Base-by-base conservation (phyloP, 2,888 invertebrate genomes). In the Papilio demoleus region DNA sequence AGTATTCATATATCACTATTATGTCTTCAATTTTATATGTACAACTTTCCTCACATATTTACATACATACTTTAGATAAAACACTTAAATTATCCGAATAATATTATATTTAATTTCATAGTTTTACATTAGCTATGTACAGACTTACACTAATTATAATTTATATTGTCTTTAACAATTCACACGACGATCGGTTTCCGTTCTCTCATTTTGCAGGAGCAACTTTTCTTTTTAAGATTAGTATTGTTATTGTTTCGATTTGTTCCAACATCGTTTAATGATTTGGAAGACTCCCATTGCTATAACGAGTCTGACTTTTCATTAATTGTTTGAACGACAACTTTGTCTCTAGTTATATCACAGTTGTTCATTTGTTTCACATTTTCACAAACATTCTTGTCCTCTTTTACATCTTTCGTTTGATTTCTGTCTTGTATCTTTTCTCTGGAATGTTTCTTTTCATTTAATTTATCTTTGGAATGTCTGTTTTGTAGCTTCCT, bases 181-280 rank as follows among this genome's bases (percentile, higher is more conserved):
- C 77, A 90, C 27, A 90, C 92, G 68, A 92, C 75, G 27, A 92
- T 84, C 0, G 92, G 92, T 75, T 85, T 87, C n/a, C 92, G 75
- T 72, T 85, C 88, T 65, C 85, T 87, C 63, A 87, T 74, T 77
- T 84, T 90, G 78, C 92, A 92, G 34, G 92, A 92, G 74, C 92
- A 92, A 75, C 87, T 88, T 75, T 90, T 90, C 74, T 88, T 88
- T 73, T 83, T 79, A 76, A 81, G 80, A 70, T 72, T 72, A 62
- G 82, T 81, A 70, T 82, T 85, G 75, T 82, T 86, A 67, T 82
- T 83, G 66, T 81, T 84, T 65, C 75, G 81, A 45, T 73, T 77
- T 71, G 78, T 71, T 59, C 67, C 80, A 64, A 84, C 84, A 71
- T 90, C 88, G 63, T 81, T 84, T 2, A 90, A 80, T 24, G 92